Conservation (phyloP, 2,888 invertebrate genomes). For the Cheilosia impressa region DNA sequence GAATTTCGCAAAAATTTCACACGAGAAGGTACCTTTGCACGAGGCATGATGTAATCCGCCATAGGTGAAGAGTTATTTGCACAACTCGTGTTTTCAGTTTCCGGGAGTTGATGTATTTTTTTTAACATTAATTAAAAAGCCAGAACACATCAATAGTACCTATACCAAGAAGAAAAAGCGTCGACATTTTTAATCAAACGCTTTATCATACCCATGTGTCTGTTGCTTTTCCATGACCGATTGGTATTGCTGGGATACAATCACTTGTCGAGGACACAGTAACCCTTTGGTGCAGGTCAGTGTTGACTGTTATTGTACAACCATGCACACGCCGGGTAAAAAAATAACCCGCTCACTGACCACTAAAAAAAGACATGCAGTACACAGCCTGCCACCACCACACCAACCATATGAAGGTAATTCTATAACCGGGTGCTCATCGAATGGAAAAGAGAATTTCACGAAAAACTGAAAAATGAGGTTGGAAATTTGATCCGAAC, state of each 20-base stretch:
- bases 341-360: conserved; percentile 6
- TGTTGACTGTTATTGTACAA: background rate
- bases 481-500: conserved; percentile 69
- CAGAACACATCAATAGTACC: conserved; percentile 42
- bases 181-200: conserved; percentile 53
- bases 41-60: conserved; percentile 8
- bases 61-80: conserved; percentile 29
- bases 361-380: conserved; percentile 9
- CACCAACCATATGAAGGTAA: conserved; percentile 20
- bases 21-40: too few relatives aligned
- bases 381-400: background rate
- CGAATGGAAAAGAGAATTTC: conserved; percentile 48
- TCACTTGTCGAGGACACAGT: conserved; percentile 40
- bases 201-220: conserved; percentile 42
- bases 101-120: background rate
- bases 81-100: conserved; percentile 10
- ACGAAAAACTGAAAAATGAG: conserved; percentile 65
- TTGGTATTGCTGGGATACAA: conserved; percentile 39
- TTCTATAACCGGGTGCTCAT: conserved; percentile 41
- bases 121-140: conserved; percentile 52
- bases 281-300: conserved; percentile 44
- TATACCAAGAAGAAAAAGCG: conserved; percentile 21
- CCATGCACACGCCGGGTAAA: background rate
- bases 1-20: conserved; percentile 1
- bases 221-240: conserved; percentile 49